These are phyloP conservation scores for Lanistes nyassanus DNA, from an alignment of 1,140 invertebrate genomes.

Conservation along the genomic window DNA sequence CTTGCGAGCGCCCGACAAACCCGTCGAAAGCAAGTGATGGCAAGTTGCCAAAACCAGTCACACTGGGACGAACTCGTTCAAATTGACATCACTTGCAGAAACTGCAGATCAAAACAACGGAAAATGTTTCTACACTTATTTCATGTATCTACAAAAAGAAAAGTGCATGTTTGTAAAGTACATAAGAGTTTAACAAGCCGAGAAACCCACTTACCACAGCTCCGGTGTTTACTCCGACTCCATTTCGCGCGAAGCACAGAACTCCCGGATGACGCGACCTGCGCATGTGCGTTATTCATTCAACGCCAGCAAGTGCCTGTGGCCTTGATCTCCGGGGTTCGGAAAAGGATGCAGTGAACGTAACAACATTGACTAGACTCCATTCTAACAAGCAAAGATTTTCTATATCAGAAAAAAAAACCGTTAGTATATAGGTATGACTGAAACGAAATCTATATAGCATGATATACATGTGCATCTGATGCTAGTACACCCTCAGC, in stretches of 20 bases:
- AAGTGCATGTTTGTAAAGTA: background rate
- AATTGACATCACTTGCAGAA: background rate
- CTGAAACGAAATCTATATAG: no score
- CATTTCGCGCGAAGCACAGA: conserved; percentile 39
- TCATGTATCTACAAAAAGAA: background rate
- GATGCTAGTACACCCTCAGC: no score
- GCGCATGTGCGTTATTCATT: conserved; percentile 36
- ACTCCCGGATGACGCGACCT: conserved; percentile 30
- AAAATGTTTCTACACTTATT: background rate
- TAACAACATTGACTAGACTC: no score
- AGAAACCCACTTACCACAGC: conserved; percentile 28
- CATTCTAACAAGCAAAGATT: no score
- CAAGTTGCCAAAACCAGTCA: conserved; percentile 24
- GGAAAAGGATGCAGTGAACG: background rate
- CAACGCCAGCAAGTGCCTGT: conserved; percentile 21
- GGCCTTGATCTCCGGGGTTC: conserved; percentile 6
- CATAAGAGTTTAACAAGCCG: background rate
- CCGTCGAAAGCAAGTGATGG: conserved; percentile 13
- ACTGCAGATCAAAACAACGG: background rate
- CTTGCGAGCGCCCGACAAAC: conserved; percentile 14
- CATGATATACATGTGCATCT: no score
- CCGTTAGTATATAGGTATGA: no score
- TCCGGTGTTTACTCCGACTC: conserved; percentile 40
- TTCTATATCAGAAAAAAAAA: no score
- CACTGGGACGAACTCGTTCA: background rate